Conservation (phyloP, 2,113 vertebrate genomes). For the Upupa epops region DNA sequence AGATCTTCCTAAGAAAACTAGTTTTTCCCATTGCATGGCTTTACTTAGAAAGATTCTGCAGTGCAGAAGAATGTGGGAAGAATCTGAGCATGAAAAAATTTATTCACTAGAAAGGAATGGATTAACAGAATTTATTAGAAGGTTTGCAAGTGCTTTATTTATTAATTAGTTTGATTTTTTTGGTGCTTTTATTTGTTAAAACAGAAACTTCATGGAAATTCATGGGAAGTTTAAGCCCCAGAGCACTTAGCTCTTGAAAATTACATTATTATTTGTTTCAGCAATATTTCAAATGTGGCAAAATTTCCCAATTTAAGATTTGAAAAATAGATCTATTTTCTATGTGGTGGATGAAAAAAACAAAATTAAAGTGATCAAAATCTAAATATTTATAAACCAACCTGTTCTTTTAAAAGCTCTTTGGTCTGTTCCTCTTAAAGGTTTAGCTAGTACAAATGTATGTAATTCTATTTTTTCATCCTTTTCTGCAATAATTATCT, state of each 20-base stretch:
- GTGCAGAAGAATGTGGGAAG: neutral
- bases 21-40: neutral
- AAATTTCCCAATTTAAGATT: neutral
- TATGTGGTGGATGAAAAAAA: neutral
- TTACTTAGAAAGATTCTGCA: neutral
- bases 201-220: neutral
- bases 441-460: neutral
- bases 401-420: neutral
- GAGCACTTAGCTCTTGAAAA: neutral
- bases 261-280: neutral
- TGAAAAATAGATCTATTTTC: neutral
- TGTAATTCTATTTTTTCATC: neutral
- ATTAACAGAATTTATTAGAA: neutral
- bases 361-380: neutral
- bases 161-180: accelerated
- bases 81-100: constrained; percentile 18
- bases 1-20: neutral
- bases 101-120: neutral
- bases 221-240: accelerated
- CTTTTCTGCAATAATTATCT: neutral
- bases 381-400: neutral
- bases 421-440: neutral
- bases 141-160: neutral
- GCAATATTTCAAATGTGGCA: neutral
- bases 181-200: neutral